Evolutionary conservation across 2,797 vertebrate genomes (phyloP).

Genomic region (Poecilia gillii): DNA sequence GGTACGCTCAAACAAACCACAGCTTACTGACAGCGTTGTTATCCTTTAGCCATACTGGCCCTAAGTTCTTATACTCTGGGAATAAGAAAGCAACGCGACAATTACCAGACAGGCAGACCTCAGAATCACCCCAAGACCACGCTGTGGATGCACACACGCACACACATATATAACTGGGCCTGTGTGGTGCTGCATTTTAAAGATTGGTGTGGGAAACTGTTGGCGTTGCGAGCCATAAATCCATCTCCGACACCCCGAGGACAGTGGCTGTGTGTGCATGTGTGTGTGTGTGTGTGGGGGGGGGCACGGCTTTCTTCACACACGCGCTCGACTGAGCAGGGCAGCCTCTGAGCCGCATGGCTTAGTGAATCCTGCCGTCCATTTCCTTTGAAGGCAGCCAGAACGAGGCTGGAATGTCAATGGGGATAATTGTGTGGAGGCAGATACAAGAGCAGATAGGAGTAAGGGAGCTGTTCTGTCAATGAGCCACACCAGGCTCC

Average conservation of each 20-base stretch:
- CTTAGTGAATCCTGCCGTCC: conserved; percentile 71
- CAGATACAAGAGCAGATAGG: conserved; percentile 78
- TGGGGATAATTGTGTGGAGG: conserved; percentile 73
- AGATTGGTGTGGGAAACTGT: conserved; percentile 70
- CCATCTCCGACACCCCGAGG: conserved; percentile 60
- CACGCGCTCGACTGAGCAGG: conserved; percentile 50
- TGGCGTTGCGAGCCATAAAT: conserved; percentile 61
- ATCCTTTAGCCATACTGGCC: conserved; percentile 47
- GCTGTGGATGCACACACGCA: conserved; percentile 10
- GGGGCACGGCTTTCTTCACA: conserved; percentile 25
- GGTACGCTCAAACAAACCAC: conserved; percentile 76
- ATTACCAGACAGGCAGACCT: conserved; percentile 51
- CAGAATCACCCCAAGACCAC: conserved; percentile 13
- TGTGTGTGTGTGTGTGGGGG: conserved; percentile 11
- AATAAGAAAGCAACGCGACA: conserved; percentile 47
- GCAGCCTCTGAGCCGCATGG: conserved; percentile 60
- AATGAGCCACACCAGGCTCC: conserved; percentile 63
- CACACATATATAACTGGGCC: background rate
- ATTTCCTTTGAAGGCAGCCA: conserved; percentile 74
- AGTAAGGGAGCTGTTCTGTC: conserved; percentile 64
- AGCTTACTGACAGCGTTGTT: conserved; percentile 37
- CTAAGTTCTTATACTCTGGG: conserved; percentile 50
- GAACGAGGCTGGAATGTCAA: conserved; percentile 76
- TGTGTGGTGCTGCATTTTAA: conserved; percentile 61
- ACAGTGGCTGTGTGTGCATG: conserved; percentile 40